phyloP scores from a whole-genome alignment of 2,797 vertebrate species.

The Vultur gryphus region DNA sequence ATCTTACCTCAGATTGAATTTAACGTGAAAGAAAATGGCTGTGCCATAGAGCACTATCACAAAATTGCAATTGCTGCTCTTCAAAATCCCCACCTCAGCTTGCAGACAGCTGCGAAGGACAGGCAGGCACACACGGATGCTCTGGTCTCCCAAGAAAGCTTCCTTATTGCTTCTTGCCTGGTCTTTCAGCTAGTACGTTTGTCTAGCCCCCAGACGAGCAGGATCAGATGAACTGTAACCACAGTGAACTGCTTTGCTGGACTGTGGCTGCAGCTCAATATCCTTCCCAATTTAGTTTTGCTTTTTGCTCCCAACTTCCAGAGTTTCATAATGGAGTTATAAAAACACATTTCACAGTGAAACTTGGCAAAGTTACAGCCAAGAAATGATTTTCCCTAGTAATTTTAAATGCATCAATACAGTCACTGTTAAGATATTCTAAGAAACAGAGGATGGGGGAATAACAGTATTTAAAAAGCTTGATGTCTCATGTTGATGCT shows the following conservation, averaged over 20 bases:
- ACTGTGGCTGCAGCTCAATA: not conserved
- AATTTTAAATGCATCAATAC: not conserved
- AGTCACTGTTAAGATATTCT: not conserved
- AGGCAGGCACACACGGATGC: not conserved
- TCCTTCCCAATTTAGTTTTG: not conserved
- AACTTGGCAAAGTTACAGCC: not conserved
- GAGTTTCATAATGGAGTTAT: not conserved
- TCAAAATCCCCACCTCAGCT: not conserved
- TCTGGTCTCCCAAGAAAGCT: not conserved
- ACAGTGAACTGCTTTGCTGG: not conserved
- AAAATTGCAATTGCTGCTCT: not conserved
- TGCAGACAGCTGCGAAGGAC: not conserved
- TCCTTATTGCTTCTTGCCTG: not conserved
- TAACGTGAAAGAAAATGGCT: not conserved
- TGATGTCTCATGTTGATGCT: not conserved
- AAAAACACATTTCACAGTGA: not conserved
- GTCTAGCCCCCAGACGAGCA: not conserved
- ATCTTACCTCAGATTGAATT: not conserved
- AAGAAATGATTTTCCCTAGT: not conserved
- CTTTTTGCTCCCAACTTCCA: not conserved
- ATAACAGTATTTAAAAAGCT: not conserved
- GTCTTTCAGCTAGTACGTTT: not conserved
- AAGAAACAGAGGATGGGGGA: not conserved
- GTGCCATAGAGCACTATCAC: not conserved
- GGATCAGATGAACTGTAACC: not conserved